Evolutionary conservation across 1,140 invertebrate genomes (phyloP).

Genomic region (Stegodyphus mimosarum): DNA sequence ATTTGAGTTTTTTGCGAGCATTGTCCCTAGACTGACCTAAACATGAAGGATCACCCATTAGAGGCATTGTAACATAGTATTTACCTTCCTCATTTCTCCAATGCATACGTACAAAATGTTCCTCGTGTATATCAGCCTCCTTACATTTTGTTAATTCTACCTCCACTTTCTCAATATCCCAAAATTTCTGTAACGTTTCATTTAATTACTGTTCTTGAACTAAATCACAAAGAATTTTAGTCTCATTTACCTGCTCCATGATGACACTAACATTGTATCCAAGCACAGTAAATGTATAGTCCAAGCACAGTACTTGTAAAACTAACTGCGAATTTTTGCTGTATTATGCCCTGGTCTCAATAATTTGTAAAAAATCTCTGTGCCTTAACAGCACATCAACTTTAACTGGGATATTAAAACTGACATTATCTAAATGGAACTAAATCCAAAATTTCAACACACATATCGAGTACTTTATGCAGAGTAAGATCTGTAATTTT

Average conservation of each 20-base stretch:
- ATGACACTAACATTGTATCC: no score
- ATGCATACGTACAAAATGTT: background rate
- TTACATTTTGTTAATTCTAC: background rate
- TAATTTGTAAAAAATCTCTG: conserved; percentile 22
- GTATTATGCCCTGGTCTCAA: background rate
- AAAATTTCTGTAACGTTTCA: conserved; percentile 5
- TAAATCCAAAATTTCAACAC: background rate
- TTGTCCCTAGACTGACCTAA: conserved; percentile 1
- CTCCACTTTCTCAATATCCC: background rate
- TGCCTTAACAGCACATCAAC: conserved; percentile 12
- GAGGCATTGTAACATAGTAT: conserved; percentile 8
- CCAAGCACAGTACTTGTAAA: no score
- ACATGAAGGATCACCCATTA: background rate
- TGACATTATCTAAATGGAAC: background rate
- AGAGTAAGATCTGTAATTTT: conserved; percentile 14
- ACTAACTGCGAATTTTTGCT: background rate
- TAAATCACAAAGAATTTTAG: no score
- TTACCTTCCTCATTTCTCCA: background rate
- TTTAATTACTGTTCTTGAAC: no score
- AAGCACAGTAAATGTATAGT: no score
- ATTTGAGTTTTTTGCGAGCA: background rate
- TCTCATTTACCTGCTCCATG: no score
- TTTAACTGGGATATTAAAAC: conserved; percentile 4
- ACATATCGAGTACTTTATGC: background rate
- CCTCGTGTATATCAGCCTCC: background rate